These are phyloP conservation scores for Apostichopus parvimensis DNA, from an alignment of 35 echinoderm and acorn worm species.

Conservation along the genomic window DNA sequence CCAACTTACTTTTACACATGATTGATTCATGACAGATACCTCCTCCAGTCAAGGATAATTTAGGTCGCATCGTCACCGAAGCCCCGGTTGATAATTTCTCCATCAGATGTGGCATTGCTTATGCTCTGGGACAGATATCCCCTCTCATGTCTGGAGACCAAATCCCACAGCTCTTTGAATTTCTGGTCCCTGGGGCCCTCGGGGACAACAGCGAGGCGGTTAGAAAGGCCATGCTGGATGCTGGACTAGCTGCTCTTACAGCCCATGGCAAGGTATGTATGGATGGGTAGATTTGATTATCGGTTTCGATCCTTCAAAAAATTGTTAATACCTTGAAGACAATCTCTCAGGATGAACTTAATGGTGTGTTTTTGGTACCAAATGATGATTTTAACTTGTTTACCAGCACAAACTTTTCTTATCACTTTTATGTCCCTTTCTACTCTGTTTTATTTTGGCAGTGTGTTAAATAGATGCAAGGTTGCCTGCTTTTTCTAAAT, in stretches of 20 bases:
- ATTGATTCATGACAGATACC: slow-evolving; percentile 54
- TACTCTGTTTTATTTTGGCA: no score
- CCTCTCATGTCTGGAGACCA: slow-evolving; percentile 68
- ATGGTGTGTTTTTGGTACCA: no score
- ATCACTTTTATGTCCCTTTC: no score
- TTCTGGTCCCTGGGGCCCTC: slow-evolving; percentile 80
- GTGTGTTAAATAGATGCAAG: no score
- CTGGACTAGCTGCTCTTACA: slow-evolving; percentile 69
- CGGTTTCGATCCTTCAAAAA: no score
- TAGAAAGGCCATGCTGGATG: slow-evolving; percentile 76
- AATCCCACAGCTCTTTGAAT: slow-evolving; percentile 76
- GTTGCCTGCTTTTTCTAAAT: no score
- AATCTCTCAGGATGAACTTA: no score
- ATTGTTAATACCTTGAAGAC: no score
- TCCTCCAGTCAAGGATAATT: slow-evolving; percentile 82
- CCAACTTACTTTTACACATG: no score
- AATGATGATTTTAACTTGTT: no score
- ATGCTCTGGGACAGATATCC: slow-evolving; percentile 73
- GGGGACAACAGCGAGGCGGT: slow-evolving; percentile 80
- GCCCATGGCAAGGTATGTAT: slow-evolving; percentile 83
- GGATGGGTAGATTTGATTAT: no score
- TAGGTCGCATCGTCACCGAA: slow-evolving; percentile 82
- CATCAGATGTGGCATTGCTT: slow-evolving; percentile 85
- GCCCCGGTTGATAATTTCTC: slow-evolving; percentile 78
- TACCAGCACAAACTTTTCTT: no score